Conservation (phyloP, 1,140 invertebrate species). For the Belonocnema kinseyi region DNA sequence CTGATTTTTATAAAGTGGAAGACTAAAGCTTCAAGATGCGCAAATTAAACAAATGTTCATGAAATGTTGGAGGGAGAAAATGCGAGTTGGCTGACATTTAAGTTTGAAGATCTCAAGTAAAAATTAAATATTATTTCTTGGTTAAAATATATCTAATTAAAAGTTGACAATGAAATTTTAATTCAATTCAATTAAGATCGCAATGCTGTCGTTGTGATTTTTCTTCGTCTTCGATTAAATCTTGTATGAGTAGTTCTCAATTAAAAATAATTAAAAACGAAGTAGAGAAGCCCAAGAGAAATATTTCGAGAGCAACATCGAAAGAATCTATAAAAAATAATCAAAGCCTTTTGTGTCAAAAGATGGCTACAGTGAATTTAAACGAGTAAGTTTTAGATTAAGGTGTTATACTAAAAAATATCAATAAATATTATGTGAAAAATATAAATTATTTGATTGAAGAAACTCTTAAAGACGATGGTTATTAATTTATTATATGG, state of each 20-base stretch:
- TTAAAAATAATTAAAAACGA: too few relatives aligned
- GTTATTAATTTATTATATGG: conserved; percentile 19
- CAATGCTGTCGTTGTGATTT: too few relatives aligned
- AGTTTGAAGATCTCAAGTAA: background rate
- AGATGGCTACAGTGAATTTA: background rate
- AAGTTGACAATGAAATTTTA: too few relatives aligned
- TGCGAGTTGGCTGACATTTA: background rate
- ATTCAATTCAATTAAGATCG: too few relatives aligned
- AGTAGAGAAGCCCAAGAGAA: too few relatives aligned
- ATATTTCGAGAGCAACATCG: background rate
- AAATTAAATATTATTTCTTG: conserved; percentile 42
- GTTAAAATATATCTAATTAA: too few relatives aligned
- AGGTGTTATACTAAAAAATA: background rate
- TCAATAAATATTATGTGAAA: conserved; percentile 10
- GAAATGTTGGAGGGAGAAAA: background rate
- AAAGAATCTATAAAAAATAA: conserved; percentile 4
- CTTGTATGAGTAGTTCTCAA: too few relatives aligned
- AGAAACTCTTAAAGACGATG: conserved; percentile 36
- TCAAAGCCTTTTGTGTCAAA: background rate
- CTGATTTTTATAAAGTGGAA: background rate
- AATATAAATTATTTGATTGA: conserved; percentile 44
- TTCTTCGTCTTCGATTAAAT: too few relatives aligned
- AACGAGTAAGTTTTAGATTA: background rate
- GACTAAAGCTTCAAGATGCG: background rate
- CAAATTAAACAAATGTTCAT: background rate